Evolutionary conservation across 2,888 invertebrate species (phyloP).

Genomic region (Panorpa germanica): DNA sequence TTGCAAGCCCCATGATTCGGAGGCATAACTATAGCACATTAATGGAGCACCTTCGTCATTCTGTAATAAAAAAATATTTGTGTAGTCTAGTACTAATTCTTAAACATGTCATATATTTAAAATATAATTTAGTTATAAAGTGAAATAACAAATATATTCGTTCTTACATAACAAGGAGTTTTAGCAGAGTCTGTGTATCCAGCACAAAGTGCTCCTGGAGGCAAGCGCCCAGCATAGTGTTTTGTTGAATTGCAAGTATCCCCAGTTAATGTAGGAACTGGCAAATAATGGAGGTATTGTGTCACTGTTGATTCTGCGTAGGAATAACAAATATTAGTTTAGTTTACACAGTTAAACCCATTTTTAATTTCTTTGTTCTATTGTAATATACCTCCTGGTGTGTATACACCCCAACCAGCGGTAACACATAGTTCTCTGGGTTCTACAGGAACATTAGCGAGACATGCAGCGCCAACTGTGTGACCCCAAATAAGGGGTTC

Average conservation of each 20-base stretch:
- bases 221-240: conserved; percentile 36
- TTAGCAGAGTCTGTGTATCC: conserved; percentile 32
- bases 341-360: conserved; percentile 1
- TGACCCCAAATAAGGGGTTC: conserved; percentile 29
- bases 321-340: conserved; percentile 3
- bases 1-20: conserved; percentile 35
- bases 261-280: conserved; percentile 30
- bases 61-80: conserved; percentile 22
- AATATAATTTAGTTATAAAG: neutral
- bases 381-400: conserved; percentile 10
- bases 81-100: conserved; percentile 1
- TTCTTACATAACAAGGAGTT: conserved; percentile 37
- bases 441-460: conserved; percentile 27
- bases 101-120: neutral
- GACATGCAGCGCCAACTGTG: conserved; percentile 34
- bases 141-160: conserved; percentile 1
- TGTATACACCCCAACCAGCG: conserved; percentile 34
- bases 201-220: conserved; percentile 36
- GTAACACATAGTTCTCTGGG: conserved; percentile 32
- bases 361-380: neutral
- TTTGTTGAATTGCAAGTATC: conserved; percentile 38
- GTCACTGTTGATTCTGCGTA: conserved; percentile 25
- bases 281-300: conserved; percentile 31
- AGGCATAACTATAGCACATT: conserved; percentile 33
- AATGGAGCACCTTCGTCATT: conserved; percentile 46